phyloP scores from a whole-genome alignment of 2,888 invertebrate genomes.

The Ametastegia equiseti region DNA sequence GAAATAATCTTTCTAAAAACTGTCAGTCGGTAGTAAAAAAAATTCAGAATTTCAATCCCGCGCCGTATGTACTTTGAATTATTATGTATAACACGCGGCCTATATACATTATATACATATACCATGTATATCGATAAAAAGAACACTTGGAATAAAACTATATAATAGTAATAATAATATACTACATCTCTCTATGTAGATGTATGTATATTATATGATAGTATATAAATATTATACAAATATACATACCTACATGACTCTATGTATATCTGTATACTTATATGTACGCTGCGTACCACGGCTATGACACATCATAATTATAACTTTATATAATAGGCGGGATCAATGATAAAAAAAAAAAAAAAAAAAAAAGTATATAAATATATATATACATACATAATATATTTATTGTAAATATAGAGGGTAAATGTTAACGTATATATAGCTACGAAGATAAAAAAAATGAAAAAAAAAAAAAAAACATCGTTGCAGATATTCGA shows the following conservation, averaged over 20 bases:
- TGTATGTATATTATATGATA: not conserved
- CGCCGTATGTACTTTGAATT: not conserved
- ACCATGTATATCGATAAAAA: not conserved
- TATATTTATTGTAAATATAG: constrained; percentile 51
- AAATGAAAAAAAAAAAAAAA: no score
- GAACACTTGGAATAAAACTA: not conserved
- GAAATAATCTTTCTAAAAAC: no score
- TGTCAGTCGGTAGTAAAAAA: no score
- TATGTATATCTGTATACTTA: not conserved
- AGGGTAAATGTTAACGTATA: constrained; percentile 23
- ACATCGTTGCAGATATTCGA: not conserved
- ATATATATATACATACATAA: constrained; percentile 52
- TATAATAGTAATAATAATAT: constrained; percentile 2
- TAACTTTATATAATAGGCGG: constrained; percentile 72
- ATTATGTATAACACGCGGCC: constrained; percentile 21
- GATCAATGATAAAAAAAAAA: constrained; percentile 66
- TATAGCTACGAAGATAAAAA: no score
- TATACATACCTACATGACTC: no score
- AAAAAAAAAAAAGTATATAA: no score
- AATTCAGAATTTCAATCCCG: no score
- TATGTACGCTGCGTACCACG: constrained; percentile 61
- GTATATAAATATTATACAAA: not conserved
- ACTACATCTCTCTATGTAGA: not conserved
- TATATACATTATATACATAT: constrained; percentile 1
- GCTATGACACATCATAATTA: constrained; percentile 72